A percentile compares a stretch with the other conserved stretches of the same genome.
Evolutionary conservation across 1,140 invertebrate species (phyloP).

Genomic region (Elymnias hypermnestra): DNA sequence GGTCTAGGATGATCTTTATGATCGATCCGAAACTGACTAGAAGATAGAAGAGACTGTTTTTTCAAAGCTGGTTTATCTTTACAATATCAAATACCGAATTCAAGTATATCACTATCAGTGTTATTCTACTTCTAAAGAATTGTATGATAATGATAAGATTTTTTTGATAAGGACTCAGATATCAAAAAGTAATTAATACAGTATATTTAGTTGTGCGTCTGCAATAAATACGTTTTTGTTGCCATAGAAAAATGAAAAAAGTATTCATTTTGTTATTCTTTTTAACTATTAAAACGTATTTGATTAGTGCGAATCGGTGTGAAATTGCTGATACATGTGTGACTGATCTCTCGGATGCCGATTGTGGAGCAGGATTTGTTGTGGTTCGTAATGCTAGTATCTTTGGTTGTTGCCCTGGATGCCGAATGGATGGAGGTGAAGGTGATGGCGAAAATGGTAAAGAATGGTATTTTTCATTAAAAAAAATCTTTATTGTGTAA

Average conservation of each 20-base stretch:
- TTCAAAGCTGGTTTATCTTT: no score
- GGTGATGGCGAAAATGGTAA: slow-evolving; percentile 5
- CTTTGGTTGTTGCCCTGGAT: slow-evolving; percentile 62
- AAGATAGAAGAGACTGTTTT: no score
- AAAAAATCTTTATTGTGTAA: no score
- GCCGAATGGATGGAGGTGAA: slow-evolving; percentile 22
- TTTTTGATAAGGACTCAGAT: slow-evolving; percentile 27
- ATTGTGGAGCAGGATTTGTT: slow-evolving; percentile 41
- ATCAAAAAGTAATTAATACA: slow-evolving; percentile 10
- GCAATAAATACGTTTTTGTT: not conserved
- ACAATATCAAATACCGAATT: no score
- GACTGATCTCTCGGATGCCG: slow-evolving; percentile 42
- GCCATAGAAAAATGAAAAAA: slow-evolving; percentile 14
- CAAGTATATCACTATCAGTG: not conserved
- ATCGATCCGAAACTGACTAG: no score
- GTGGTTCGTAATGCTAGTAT: slow-evolving; percentile 35
- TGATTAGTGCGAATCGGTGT: slow-evolving; percentile 29
- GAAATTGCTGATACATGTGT: slow-evolving; percentile 50
- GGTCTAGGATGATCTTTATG: no score
- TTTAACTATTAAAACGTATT: not conserved
- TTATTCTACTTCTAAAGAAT: slow-evolving; percentile 5
- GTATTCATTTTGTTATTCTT: slow-evolving; percentile 13
- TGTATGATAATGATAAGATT: slow-evolving; percentile 42
- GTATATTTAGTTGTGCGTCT: not conserved
- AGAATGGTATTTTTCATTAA: no score